phyloP scores from a whole-genome alignment of 1,140 invertebrate species.

The Scaptomyza pallida region DNA sequence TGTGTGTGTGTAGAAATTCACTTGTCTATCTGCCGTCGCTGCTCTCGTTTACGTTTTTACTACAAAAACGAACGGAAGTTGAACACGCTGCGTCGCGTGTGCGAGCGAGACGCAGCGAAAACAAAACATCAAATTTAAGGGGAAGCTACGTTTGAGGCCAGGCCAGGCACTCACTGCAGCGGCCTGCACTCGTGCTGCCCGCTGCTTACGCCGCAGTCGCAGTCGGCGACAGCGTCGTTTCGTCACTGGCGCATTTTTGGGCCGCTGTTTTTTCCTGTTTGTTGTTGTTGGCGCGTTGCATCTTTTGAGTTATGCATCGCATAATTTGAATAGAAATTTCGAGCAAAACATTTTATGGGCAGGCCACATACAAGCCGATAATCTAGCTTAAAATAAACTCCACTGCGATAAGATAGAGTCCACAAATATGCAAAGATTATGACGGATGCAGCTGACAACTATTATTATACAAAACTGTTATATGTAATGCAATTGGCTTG shows the following conservation, averaged over 20 bases:
- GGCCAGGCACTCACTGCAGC: constrained; percentile 10
- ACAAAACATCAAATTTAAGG: constrained; percentile 72
- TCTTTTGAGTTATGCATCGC: constrained; percentile 19
- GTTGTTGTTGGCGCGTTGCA: constrained; percentile 7
- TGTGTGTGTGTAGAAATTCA: constrained; percentile 65
- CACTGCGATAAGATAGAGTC: constrained; percentile 39
- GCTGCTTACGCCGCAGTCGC: constrained; percentile 8
- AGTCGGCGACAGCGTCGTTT: constrained; percentile 34
- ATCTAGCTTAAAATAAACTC: constrained; percentile 37
- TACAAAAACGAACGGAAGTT: constrained; percentile 61
- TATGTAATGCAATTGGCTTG: background rate
- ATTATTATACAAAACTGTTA: background rate
- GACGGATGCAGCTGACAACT: constrained; percentile 5
- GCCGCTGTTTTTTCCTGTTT: constrained; percentile 7
- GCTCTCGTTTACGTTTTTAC: constrained; percentile 69
- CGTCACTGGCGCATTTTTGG: constrained; percentile 54
- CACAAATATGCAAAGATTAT: constrained; percentile 4
- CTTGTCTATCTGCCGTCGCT: constrained; percentile 51
- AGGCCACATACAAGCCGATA: constrained; percentile 13
- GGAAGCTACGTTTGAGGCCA: constrained; percentile 46
- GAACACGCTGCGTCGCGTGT: constrained; percentile 33
- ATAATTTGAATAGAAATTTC: constrained; percentile 49
- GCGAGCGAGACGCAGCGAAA: constrained; percentile 64
- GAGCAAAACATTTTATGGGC: constrained; percentile 9
- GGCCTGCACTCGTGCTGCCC: constrained; percentile 22